Evolutionary conservation across 2,113 vertebrate species (phyloP).

Genomic region (Amblyopsis rosae): DNA sequence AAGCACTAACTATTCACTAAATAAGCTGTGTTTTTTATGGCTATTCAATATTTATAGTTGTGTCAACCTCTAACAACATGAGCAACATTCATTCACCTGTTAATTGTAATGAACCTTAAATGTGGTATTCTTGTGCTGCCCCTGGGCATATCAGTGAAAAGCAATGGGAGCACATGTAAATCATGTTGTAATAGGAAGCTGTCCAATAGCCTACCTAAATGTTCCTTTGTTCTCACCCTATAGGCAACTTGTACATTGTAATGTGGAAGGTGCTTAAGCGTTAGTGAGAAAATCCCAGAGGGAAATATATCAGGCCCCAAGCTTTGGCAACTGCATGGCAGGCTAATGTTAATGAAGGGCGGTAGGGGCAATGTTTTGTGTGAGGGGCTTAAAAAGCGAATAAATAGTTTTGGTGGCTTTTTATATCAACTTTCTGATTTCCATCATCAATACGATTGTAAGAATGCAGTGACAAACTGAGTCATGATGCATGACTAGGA

Average conservation of each 20-base stretch:
- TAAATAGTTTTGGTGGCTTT: no score
- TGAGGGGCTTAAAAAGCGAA: no score
- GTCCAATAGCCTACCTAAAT: slow-evolving; percentile 15
- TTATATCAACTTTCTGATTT: no score
- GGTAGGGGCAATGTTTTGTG: slow-evolving; percentile 58
- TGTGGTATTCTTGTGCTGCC: background rate
- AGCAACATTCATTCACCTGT: background rate
- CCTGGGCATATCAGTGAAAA: background rate
- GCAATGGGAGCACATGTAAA: background rate
- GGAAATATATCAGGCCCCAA: slow-evolving; percentile 82
- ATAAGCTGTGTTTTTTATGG: no score
- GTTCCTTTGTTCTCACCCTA: background rate
- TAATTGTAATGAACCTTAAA: background rate
- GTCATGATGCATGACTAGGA: no score
- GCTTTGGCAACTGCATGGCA: slow-evolving; percentile 84
- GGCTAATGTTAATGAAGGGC: slow-evolving; percentile 81
- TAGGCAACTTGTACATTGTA: background rate
- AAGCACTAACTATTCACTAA: no score
- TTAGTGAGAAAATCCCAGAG: slow-evolving; percentile 60
- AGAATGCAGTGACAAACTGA: no score
- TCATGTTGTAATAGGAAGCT: background rate
- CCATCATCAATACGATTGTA: no score
- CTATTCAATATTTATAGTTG: background rate
- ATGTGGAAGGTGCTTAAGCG: slow-evolving; percentile 28
- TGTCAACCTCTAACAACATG: background rate